These are phyloP conservation scores for Agrypnus murinus DNA, from an alignment of 2,888 invertebrate genomes.

Conservation along the genomic window DNA sequence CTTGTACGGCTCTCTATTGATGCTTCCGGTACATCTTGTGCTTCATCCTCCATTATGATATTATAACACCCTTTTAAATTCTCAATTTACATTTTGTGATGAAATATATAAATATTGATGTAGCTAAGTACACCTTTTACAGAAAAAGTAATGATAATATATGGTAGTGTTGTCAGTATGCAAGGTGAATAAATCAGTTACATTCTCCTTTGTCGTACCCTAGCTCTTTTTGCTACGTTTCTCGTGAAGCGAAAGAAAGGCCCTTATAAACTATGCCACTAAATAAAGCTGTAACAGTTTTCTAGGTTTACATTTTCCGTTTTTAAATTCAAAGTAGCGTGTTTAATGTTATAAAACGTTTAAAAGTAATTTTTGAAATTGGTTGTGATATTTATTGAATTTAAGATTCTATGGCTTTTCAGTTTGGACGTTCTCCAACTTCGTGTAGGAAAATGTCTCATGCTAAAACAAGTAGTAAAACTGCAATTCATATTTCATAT, in stretches of 20 bases:
- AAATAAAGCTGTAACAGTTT: too few species aligned
- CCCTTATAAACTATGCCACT: neutral
- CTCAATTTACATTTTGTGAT: too few species aligned
- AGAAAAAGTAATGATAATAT: too few species aligned
- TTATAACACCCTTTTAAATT: too few species aligned
- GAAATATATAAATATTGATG: too few species aligned
- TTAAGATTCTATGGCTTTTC: neutral
- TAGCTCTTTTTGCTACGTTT: neutral
- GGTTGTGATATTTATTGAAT: neutral
- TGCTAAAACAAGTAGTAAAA: constrained; percentile 1
- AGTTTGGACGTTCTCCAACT: constrained; percentile 2
- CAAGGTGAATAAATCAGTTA: constrained; percentile 16
- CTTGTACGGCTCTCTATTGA: too few species aligned
- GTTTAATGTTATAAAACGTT: neutral
- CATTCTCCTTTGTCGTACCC: constrained; percentile 10
- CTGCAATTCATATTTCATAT: neutral
- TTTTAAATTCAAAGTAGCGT: neutral
- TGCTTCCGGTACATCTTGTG: too few species aligned
- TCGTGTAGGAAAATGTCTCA: neutral
- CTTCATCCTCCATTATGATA: too few species aligned
- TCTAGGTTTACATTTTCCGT: too few species aligned
- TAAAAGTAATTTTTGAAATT: neutral
- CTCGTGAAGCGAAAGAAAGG: neutral
- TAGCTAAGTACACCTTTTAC: too few species aligned
- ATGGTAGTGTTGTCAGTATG: too few species aligned